Evolutionary conservation across 2,888 invertebrate genomes (phyloP).

Genomic region (Xestoiulus laeticollis): DNA sequence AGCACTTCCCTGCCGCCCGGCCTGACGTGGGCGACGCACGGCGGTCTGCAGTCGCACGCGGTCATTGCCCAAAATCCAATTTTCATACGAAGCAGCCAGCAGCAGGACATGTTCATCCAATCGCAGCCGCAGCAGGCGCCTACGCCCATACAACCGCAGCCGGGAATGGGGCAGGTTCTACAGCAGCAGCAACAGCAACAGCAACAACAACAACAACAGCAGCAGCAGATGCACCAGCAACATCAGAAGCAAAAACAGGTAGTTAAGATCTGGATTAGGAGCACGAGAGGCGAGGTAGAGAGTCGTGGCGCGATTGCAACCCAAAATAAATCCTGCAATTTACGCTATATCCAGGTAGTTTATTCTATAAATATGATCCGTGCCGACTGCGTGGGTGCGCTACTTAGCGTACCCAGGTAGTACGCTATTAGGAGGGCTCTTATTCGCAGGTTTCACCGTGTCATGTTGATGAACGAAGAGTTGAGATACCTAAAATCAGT

Average conservation of each 20-base stretch:
- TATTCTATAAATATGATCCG: no score
- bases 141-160: slow-evolving; percentile 56
- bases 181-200: slow-evolving; percentile 61
- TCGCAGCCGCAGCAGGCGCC: slow-evolving; percentile 73
- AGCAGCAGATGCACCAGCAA: slow-evolving; percentile 63
- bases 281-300: background rate
- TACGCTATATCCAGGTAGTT: no score
- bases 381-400: no score
- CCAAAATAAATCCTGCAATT: no score
- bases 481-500: no score
- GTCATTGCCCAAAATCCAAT: slow-evolving; percentile 81
- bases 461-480: no score
- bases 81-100: slow-evolving; percentile 78
- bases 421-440: no score
- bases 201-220: slow-evolving; percentile 68
- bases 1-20: slow-evolving; percentile 71
- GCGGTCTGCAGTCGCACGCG: slow-evolving; percentile 71
- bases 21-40: slow-evolving; percentile 75
- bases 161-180: slow-evolving; percentile 51
- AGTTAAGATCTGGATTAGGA: slow-evolving; percentile 20
- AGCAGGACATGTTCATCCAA: slow-evolving; percentile 85
- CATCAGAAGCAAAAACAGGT: background rate
- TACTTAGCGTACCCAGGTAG: no score
- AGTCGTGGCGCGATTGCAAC: background rate
- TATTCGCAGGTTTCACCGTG: no score